Evolutionary conservation across 2,888 invertebrate genomes (phyloP).

Genomic region (Callosobruchus maculatus): DNA sequence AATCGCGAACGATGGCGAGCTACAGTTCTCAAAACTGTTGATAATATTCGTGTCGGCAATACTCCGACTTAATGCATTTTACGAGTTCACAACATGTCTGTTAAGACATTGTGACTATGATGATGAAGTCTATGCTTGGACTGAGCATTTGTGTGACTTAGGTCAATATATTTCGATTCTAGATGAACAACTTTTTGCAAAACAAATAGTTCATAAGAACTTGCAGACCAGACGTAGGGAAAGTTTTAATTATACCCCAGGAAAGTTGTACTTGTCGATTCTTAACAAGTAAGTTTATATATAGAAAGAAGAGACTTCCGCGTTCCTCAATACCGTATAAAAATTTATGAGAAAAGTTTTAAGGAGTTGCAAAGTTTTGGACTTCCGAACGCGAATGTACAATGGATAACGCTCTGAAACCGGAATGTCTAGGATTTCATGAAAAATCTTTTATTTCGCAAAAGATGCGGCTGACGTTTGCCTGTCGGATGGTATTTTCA

Average conservation of each 20-base stretch:
- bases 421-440: not conserved
- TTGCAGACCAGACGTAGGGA: not conserved
- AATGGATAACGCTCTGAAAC: not conserved
- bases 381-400: not conserved
- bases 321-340: not conserved
- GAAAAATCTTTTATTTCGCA: not conserved
- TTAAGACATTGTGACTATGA: too few species aligned
- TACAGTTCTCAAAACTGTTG: too few species aligned
- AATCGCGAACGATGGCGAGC: too few species aligned
- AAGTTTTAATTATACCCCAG: not conserved
- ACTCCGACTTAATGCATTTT: too few species aligned
- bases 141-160: too few species aligned
- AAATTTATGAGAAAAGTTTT: not conserved
- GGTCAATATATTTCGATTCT: too few species aligned
- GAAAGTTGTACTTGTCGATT: not conserved
- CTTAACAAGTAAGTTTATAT: not conserved
- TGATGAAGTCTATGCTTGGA: too few species aligned
- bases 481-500: not conserved
- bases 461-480: not conserved
- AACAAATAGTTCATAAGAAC: not conserved
- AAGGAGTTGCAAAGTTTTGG: not conserved
- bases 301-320: not conserved
- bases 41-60: too few species aligned
- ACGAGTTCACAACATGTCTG: too few species aligned
- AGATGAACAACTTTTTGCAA: not conserved